Base-by-base conservation (phyloP, 1,140 invertebrate genomes). In the Magallana gigas region DNA sequence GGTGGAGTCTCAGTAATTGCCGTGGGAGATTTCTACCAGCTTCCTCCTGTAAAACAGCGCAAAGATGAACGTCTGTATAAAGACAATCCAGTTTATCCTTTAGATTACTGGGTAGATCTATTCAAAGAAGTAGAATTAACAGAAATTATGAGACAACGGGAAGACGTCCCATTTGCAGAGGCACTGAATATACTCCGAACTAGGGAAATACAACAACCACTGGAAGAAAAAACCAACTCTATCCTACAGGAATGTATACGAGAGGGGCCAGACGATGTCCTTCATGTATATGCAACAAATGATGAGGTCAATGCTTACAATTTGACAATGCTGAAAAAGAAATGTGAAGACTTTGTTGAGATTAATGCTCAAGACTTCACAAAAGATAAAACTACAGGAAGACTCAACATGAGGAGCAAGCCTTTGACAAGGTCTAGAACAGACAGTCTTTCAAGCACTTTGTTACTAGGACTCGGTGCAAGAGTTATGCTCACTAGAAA, bases 1-100 rank as follows among this genome's bases (percentile, higher is more conserved):
- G 87, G 87, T 57, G 83, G 83, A n/a, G 29, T 88, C 16, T n/a
- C 83, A 56, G 29, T 88, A 23, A 23, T 88, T 48, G 83, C 87
- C 57, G 87, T 88, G n/a, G 84, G 84, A 14, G 87, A 88, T 64
- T 88, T 88, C 81, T 88, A 59, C 57, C 83, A 87, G 56, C 81
- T 87, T 57, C 85, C 85, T 57, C 81, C 85, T 14, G 85, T 87
- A 3, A 82, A 62, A 48, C 71, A 29, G 57, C 29, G 36, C 36
- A 48, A 48, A 48, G 36, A 48, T 48, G 36, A 48, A 48, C 36
- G 36, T 48, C 36, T 48, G 23, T 86, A 80, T 29, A 86, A 58
- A 8, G 59, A 14, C 9, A 58, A 81, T 18, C 23, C 23, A 58
- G 2, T 59, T 4, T 57, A 9, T 14, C 48, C 23, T 56, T 85